Evolutionary conservation across 2,797 vertebrate species (phyloP), one percentile per base, ranked within the genome.

Genomic region (Capromys pilorides): DNA sequence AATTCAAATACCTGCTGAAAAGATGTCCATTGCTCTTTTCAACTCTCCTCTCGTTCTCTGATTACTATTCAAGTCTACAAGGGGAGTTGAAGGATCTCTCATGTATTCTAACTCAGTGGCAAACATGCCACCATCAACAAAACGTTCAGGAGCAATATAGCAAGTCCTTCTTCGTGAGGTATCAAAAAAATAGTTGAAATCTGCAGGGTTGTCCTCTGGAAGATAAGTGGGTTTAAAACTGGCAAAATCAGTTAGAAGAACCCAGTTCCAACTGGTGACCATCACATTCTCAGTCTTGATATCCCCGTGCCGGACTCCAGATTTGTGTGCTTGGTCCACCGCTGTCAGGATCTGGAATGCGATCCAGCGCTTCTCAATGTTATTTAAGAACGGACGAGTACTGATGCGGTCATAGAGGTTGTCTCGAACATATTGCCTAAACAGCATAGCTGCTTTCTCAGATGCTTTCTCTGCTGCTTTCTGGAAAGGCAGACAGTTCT

Each of bases 211-310:
- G 98, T 99, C 99, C 97, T 99, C 99, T 0, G 99, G 99, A 87
- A 99, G 98, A 28, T 99, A 99, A 0, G 99, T 99, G 88, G 99
- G 99, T 92, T 99, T 99, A 98, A 99, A 99, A 98, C 99, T 99
- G 96, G 99, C 99, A 84, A 99, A 99, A 98, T 99, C 99, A 0
- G 99, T 99, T 1, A 99, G 98, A 96, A 99, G 99, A 83, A 99
- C 99, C 99, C 99, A 99, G 98, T 99, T 99, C 99, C 99, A 99
- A 98, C 99, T 99, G 91, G 99, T 99, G 95, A 99, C 99, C 99
- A 99, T 99, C 84, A 99, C 98, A 54, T 99, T 99, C 97, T 99
- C 99, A 0, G 99, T 99, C 98, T 99, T 99, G 91, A 99, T 99
- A 97, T 99, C 99, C 0, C 99, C 99, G 0, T 99, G 99, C 31